Evolutionary conservation across 2,797 vertebrate genomes (phyloP).

Genomic region (Columba guinea): DNA sequence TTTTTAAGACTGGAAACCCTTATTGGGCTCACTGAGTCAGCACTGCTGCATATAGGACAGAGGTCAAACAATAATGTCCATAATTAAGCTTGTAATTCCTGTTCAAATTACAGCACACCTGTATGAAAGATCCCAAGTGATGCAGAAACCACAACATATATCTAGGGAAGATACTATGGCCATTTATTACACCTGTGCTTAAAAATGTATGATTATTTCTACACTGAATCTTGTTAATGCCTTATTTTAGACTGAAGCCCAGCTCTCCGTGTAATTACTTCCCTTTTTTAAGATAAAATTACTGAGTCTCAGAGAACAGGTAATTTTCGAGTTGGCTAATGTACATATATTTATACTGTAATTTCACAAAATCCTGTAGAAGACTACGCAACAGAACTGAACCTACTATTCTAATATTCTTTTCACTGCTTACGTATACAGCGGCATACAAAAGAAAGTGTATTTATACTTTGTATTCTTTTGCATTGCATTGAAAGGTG

Average conservation of each 20-base stretch:
- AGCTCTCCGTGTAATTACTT: neutral
- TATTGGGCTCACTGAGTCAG: neutral
- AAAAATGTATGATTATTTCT: neutral
- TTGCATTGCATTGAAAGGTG: neutral
- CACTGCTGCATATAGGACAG: neutral
- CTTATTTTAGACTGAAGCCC: neutral
- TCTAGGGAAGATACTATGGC: neutral
- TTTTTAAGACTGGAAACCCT: conserved; percentile 14
- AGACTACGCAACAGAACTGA: neutral
- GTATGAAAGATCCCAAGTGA: neutral
- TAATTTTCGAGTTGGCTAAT: conserved; percentile 4
- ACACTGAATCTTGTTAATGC: neutral
- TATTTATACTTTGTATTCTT: neutral
- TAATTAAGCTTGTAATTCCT: neutral
- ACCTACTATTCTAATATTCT: neutral
- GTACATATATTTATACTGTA: neutral
- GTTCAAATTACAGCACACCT: neutral
- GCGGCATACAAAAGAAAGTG: neutral
- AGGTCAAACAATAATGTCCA: neutral
- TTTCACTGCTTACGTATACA: neutral
- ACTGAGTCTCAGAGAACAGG: neutral
- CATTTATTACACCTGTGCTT: neutral
- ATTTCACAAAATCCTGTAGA: conserved; percentile 1
- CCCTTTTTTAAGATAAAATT: neutral
- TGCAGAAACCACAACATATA: neutral